phyloP scores from a whole-genome alignment of 2,113 vertebrate genomes.

The Pseudorasbora parva region DNA sequence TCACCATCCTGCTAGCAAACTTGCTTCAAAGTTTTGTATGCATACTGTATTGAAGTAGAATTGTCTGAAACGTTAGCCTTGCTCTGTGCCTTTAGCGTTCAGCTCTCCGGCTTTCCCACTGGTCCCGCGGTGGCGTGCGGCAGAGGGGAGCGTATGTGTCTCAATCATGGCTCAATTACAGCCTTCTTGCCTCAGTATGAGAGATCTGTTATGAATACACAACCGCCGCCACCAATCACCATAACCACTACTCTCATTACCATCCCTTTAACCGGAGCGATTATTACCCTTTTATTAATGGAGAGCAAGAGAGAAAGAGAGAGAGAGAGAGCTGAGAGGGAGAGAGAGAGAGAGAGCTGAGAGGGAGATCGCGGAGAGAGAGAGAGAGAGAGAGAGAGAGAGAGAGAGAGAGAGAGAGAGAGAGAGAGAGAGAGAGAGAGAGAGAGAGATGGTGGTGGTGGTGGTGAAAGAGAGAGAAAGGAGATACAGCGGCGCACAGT shows the following conservation, averaged over 20 bases:
- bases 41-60: neutral
- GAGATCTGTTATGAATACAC: conserved; percentile 57
- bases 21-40: neutral
- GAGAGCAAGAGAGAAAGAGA: conserved; percentile 16
- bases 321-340: too few relatives aligned
- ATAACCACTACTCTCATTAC: conserved; percentile 59
- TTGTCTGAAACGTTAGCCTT: neutral
- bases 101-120: neutral
- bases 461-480: conserved; percentile 48
- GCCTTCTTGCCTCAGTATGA: conserved; percentile 40
- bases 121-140: neutral
- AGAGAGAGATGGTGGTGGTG: too few relatives aligned
- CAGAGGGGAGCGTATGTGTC: conserved; percentile 44
- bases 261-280: conserved; percentile 58
- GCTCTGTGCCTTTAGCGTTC: neutral
- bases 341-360: neutral
- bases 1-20: neutral
- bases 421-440: conserved; percentile 34
- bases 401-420: conserved; percentile 37
- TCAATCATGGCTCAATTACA: conserved; percentile 59
- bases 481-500: conserved; percentile 44
- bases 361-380: conserved; percentile 13
- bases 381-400: conserved; percentile 36
- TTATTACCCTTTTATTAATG: conserved; percentile 62
- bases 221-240: conserved; percentile 56